Evolutionary conservation across 2,888 invertebrate genomes (phyloP).

Genomic region (Gryllus longicercus): DNA sequence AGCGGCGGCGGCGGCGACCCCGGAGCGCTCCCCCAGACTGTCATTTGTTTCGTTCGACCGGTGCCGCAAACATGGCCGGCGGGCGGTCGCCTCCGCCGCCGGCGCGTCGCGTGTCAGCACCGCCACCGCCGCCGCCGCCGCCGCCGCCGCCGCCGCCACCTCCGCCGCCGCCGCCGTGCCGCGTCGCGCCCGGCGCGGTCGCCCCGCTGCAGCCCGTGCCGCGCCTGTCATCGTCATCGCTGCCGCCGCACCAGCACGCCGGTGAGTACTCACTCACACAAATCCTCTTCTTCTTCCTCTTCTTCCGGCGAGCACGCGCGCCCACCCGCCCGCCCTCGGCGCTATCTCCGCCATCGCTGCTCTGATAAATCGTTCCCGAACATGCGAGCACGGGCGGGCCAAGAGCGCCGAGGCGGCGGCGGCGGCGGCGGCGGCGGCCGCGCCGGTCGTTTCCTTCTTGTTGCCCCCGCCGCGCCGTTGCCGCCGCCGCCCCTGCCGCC

Average conservation of each 20-base stretch:
- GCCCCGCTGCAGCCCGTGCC: neutral
- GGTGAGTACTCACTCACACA: neutral
- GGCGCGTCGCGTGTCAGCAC: neutral
- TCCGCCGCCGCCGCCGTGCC: neutral
- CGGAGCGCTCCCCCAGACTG: conserved; percentile 33
- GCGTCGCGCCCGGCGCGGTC: neutral
- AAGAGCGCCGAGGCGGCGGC: neutral
- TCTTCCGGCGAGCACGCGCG: neutral
- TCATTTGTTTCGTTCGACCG: conserved; percentile 36
- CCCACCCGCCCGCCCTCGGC: neutral
- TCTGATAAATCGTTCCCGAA: conserved; percentile 1
- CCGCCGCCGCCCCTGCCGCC: neutral
- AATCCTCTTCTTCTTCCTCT: conserved; percentile 5
- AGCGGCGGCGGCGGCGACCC: neutral
- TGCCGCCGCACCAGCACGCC: neutral
- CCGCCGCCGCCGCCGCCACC: too few relatives aligned
- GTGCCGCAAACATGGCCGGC: conserved; percentile 36
- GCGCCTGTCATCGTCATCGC: neutral
- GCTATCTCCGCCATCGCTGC: conserved; percentile 7
- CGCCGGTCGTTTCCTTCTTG: neutral
- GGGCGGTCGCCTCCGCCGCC: conserved; percentile 11
- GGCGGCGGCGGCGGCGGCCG: neutral
- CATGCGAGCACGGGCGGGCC: neutral
- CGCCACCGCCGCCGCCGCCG: neutral
- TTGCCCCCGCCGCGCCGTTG: neutral